These are phyloP conservation scores for Mus spicilegus DNA, from an alignment of 2,113 vertebrate species.

Conservation along the genomic window DNA sequence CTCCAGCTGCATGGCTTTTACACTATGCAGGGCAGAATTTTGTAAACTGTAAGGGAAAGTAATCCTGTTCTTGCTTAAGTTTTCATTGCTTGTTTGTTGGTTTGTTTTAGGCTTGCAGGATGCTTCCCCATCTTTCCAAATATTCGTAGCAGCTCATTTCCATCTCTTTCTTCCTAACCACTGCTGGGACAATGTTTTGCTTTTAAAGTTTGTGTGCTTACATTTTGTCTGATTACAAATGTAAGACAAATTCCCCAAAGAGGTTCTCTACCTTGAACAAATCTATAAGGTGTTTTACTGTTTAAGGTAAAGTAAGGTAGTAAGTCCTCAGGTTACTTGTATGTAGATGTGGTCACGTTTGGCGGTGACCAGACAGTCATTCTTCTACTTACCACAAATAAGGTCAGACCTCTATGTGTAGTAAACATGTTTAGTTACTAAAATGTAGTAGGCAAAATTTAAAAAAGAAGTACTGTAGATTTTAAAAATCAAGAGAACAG, in stretches of 20 bases:
- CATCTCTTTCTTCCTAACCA: neutral
- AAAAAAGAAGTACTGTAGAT: neutral
- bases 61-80: neutral
- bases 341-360: neutral
- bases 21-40: neutral
- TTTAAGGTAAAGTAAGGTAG: constrained; percentile 34
- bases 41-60: neutral
- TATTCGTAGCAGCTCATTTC: no score
- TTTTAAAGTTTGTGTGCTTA: neutral
- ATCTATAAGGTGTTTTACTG: neutral
- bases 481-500: neutral
- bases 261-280: neutral
- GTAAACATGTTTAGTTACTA: neutral
- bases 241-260: neutral
- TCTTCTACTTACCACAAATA: neutral
- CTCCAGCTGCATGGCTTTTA: neutral
- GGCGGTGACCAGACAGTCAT: accelerated
- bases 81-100: neutral
- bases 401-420: neutral
- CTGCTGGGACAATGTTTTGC: neutral
- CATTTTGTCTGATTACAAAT: neutral
- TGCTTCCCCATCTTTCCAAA: neutral
- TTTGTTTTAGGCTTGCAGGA: neutral
- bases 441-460: neutral
- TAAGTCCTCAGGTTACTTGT: neutral